Conservation (phyloP, 92 coral and sea anemone species). For the Micromussa lordhowensis region DNA sequence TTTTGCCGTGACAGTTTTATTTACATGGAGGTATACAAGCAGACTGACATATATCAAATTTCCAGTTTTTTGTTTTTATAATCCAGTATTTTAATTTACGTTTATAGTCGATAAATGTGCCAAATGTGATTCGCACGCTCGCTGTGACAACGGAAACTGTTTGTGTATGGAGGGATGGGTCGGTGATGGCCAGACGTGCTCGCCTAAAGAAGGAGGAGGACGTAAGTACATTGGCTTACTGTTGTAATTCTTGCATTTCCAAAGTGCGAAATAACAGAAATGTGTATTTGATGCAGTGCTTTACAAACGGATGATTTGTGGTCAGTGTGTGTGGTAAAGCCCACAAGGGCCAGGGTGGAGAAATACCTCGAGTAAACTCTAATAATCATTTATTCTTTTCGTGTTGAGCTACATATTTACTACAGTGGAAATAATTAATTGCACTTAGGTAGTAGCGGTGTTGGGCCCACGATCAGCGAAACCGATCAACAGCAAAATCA, state of each 20-base stretch:
- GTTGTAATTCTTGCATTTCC: not conserved
- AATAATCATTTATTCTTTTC: too few relatives aligned
- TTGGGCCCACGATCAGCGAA: too few relatives aligned
- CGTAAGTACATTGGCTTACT: conserved; percentile 10
- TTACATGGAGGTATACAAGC: not conserved
- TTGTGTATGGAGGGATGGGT: conserved; percentile 85
- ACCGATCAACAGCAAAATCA: too few relatives aligned
- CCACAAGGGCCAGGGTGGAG: too few relatives aligned
- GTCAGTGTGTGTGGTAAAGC: too few relatives aligned
- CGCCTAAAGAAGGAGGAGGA: conserved; percentile 66
- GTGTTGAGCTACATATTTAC: too few relatives aligned
- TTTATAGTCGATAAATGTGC: conserved; percentile 88
- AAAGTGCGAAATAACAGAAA: not conserved
- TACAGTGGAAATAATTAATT: too few relatives aligned
- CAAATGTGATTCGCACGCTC: conserved; percentile 89
- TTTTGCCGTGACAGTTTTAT: too few relatives aligned
- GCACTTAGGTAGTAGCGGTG: too few relatives aligned
- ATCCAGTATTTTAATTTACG: not conserved
- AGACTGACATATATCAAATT: not conserved
- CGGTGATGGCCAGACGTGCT: conserved; percentile 85
- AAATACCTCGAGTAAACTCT: too few relatives aligned
- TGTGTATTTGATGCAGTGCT: not conserved
- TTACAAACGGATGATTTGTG: too few relatives aligned
- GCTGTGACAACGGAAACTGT: conserved; percentile 88
- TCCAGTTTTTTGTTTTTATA: not conserved